A percentile compares a stretch with the other conserved stretches of the same genome.
Evolutionary conservation across 2,888 invertebrate genomes (phyloP).

Genomic region (Plagodis pulveraria): DNA sequence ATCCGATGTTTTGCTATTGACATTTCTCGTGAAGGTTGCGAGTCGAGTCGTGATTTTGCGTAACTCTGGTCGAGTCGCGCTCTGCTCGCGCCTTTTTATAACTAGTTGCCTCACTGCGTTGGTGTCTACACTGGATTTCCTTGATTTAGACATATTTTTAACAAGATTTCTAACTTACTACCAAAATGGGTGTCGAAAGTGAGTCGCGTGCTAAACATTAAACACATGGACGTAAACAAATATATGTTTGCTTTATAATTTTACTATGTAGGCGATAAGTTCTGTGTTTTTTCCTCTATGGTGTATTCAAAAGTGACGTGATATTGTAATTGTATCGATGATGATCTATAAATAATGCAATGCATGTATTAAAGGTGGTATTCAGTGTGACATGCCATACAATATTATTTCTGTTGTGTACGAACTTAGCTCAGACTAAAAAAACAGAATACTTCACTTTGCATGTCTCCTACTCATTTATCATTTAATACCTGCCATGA

Average conservation of each 20-base stretch:
- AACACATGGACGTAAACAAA: background rate
- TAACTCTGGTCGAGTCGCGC: conserved; percentile 66
- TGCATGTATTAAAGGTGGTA: conserved; percentile 18
- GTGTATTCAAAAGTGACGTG: conserved; percentile 20
- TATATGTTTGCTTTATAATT: background rate
- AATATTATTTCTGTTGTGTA: conserved; percentile 4
- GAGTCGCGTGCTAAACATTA: conserved; percentile 32
- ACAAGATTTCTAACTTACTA: conserved; percentile 19
- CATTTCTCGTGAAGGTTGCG: conserved; percentile 80
- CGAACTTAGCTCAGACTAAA: background rate
- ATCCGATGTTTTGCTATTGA: conserved; percentile 75
- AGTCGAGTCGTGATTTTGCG: conserved; percentile 78
- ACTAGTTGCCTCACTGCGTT: conserved; percentile 64
- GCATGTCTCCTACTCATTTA: no score
- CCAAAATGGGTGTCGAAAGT: conserved; percentile 55
- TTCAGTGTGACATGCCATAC: conserved; percentile 18
- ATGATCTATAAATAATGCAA: conserved; percentile 22
- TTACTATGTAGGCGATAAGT: background rate
- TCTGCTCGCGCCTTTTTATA: conserved; percentile 66
- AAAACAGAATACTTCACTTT: no score
- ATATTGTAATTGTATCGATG: conserved; percentile 11
- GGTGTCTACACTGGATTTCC: conserved; percentile 42
- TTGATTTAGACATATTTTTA: conserved; percentile 29
- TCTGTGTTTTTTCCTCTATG: background rate
- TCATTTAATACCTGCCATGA: no score